Evolutionary conservation across 2,888 invertebrate species (phyloP).

Genomic region (Plebejus argus): DNA sequence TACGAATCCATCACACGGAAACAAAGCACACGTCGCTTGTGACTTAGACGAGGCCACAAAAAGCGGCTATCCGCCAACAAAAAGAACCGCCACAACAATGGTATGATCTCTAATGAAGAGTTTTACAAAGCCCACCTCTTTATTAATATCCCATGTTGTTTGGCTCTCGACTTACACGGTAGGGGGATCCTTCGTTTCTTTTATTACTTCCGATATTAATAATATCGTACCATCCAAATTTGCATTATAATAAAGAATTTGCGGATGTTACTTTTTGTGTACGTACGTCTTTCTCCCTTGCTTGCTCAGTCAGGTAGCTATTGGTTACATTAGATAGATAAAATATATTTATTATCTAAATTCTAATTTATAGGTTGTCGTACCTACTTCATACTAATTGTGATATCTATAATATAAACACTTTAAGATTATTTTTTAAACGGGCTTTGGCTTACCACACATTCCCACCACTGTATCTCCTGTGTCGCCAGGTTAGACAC

Average conservation of each 20-base stretch:
- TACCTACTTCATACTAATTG: too few relatives aligned
- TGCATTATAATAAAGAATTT: background rate
- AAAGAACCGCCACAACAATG: constrained; percentile 58
- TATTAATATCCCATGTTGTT: constrained; percentile 66
- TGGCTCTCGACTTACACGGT: constrained; percentile 34
- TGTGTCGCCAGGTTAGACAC: too few relatives aligned
- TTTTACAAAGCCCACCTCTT: constrained; percentile 71
- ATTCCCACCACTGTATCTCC: too few relatives aligned
- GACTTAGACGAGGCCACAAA: constrained; percentile 43
- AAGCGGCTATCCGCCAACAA: constrained; percentile 57
- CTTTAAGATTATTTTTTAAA: too few relatives aligned
- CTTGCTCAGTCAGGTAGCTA: background rate
- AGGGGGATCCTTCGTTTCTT: constrained; percentile 41
- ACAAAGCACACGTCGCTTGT: constrained; percentile 6
- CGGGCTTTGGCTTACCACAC: too few relatives aligned
- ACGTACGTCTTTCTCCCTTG: background rate
- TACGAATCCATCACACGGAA: background rate
- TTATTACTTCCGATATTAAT: constrained; percentile 46
- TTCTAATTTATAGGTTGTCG: too few relatives aligned
- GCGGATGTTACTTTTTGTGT: background rate
- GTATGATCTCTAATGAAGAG: constrained; percentile 78
- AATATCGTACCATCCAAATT: background rate
- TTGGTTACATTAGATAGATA: background rate
- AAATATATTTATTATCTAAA: too few relatives aligned
- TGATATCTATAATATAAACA: too few relatives aligned